phyloP scores from a whole-genome alignment of 92 coral and sea anemone genomes.

The Meandrina meandrites region DNA sequence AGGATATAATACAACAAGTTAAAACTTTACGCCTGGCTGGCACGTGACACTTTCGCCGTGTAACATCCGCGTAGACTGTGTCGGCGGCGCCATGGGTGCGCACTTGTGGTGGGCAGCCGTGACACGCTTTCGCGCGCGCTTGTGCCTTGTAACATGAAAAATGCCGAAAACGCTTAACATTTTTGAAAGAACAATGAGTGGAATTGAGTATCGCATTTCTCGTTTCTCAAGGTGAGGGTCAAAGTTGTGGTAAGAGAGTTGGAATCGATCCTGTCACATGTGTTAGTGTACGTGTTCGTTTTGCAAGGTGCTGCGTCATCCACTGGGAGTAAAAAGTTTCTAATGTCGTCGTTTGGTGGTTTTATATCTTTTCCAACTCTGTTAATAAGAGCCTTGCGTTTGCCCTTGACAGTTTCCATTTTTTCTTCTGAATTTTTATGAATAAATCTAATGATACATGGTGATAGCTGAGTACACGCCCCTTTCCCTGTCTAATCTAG shows the following conservation, averaged over 20 bases:
- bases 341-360: not conserved
- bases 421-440: not conserved
- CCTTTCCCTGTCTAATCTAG: not conserved
- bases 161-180: not conserved
- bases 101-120: not conserved
- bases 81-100: not conserved
- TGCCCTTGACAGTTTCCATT: not conserved
- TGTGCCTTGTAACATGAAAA: not conserved
- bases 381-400: not conserved
- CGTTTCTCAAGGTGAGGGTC: not conserved
- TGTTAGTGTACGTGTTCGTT: not conserved
- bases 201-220: not conserved
- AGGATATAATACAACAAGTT: not conserved
- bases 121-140: not conserved
- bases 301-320: not conserved
- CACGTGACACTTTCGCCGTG: not conserved
- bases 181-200: not conserved
- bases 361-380: not conserved
- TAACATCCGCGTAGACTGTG: not conserved
- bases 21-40: not conserved
- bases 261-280: not conserved
- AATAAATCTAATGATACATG: not conserved
- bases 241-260: not conserved
- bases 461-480: not conserved
- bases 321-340: too few relatives aligned